Evolutionary conservation across 2,888 invertebrate genomes (phyloP).

Genomic region (Clepsis dumicolana): DNA sequence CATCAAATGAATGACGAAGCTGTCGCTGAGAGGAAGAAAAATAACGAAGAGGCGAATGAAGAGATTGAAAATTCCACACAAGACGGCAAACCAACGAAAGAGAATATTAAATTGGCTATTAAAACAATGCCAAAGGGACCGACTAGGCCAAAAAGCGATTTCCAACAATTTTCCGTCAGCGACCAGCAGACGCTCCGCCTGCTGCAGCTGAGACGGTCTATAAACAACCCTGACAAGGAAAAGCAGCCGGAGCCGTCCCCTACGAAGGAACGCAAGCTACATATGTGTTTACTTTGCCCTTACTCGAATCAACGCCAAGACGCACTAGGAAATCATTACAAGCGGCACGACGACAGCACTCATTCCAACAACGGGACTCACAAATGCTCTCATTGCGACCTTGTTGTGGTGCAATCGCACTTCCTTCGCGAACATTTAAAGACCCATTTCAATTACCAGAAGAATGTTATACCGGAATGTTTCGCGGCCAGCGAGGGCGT

Average conservation of each 20-base stretch:
- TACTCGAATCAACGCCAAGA: constrained; percentile 91
- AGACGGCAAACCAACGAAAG: constrained; percentile 59
- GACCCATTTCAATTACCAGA: constrained; percentile 90
- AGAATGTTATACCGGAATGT: constrained; percentile 85
- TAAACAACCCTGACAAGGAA: constrained; percentile 71
- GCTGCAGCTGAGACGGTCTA: constrained; percentile 83
- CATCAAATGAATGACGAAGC: constrained; percentile 91
- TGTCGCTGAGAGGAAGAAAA: constrained; percentile 84
- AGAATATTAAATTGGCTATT: constrained; percentile 77
- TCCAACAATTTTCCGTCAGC: constrained; percentile 85
- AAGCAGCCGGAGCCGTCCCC: constrained; percentile 71
- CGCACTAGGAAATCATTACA: constrained; percentile 91
- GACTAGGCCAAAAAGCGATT: constrained; percentile 69
- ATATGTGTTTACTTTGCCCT: constrained; percentile 92
- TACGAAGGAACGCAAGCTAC: constrained; percentile 87
- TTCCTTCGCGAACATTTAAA: constrained; percentile 92
- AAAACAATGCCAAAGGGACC: constrained; percentile 79
- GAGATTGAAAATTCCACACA: constrained; percentile 54
- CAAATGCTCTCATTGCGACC: constrained; percentile 93
- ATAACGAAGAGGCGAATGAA: constrained; percentile 60
- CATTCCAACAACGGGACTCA: constrained; percentile 87
- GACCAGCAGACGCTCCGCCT: constrained; percentile 88
- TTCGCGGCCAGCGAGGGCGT: constrained; percentile 87
- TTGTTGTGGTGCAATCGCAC: constrained; percentile 90
- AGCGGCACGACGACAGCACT: constrained; percentile 88